Evolutionary conservation across 1,140 invertebrate genomes (phyloP).

Genomic region (Hycleus phaleratus): DNA sequence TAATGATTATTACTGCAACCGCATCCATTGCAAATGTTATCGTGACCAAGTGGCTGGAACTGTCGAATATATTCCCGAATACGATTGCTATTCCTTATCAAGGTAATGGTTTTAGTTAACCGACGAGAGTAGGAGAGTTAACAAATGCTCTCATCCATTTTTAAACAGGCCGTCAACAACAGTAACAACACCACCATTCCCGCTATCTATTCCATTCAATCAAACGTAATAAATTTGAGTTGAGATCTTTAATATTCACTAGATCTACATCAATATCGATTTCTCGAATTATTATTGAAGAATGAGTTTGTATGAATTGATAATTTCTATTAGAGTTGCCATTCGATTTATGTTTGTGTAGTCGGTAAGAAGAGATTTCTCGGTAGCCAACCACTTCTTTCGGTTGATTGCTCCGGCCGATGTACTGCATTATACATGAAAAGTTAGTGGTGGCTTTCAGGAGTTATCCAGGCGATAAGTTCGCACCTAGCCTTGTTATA

Average conservation of each 20-base stretch:
- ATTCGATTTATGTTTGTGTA: too few relatives aligned
- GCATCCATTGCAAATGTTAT: constrained; percentile 21
- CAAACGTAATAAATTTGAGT: too few relatives aligned
- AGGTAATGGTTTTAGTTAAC: constrained; percentile 21
- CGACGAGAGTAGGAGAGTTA: constrained; percentile 1
- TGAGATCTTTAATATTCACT: too few relatives aligned
- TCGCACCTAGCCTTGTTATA: neutral
- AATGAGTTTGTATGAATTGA: too few relatives aligned
- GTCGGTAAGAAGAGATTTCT: constrained; percentile 5
- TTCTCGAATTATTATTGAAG: too few relatives aligned
- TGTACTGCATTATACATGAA: constrained; percentile 39
- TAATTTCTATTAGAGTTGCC: too few relatives aligned
- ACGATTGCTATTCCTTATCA: constrained; percentile 16
- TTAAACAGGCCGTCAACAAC: constrained; percentile 16
- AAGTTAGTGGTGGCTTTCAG: constrained; percentile 33
- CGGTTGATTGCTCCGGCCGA: constrained; percentile 22
- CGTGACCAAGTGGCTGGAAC: neutral
- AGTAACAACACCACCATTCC: too few relatives aligned
- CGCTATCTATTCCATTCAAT: too few relatives aligned
- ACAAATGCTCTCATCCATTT: constrained; percentile 24
- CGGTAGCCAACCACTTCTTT: constrained; percentile 22
- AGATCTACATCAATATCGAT: too few relatives aligned
- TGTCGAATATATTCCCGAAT: neutral
- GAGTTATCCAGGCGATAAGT: constrained; percentile 33
- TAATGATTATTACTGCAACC: constrained; percentile 6